phyloP scores from a whole-genome alignment of 2,888 invertebrate species.

The Prosopocoilus inquinatus region DNA sequence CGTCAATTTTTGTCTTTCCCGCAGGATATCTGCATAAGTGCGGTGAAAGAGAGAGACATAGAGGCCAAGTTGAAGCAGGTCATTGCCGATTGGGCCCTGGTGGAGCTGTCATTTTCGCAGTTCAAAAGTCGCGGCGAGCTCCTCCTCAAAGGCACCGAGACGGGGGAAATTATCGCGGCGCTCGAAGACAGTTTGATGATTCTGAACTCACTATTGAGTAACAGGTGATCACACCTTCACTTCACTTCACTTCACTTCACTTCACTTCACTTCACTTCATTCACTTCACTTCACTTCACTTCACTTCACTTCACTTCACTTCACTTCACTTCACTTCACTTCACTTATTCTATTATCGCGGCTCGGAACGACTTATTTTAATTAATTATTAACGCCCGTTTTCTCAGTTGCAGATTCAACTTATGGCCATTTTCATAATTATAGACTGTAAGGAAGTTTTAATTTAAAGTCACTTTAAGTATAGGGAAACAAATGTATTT shows the following conservation, averaged over 20 bases:
- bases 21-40: conserved; percentile 84
- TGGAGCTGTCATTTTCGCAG: conserved; percentile 67
- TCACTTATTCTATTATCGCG: too few relatives aligned
- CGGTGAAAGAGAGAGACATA: conserved; percentile 87
- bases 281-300: too few relatives aligned
- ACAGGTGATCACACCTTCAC: conserved; percentile 57
- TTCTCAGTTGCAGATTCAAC: too few relatives aligned
- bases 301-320: too few relatives aligned
- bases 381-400: too few relatives aligned
- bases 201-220: conserved; percentile 79
- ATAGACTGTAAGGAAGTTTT: too few relatives aligned
- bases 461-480: too few relatives aligned
- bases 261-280: too few relatives aligned
- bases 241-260: neutral
- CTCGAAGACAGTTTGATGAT: conserved; percentile 87
- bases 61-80: conserved; percentile 84
- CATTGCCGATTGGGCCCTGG: conserved; percentile 74
- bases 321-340: too few relatives aligned
- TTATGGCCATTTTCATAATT: too few relatives aligned
- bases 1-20: neutral
- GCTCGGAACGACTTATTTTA: too few relatives aligned
- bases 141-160: conserved; percentile 72
- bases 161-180: conserved; percentile 71
- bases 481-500: too few relatives aligned
- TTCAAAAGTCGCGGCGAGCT: conserved; percentile 85